These are phyloP conservation scores for Corticium candelabrum DNA, from an alignment of 37 sponge, comb jelly and placozoan genomes.

Conservation along the genomic window DNA sequence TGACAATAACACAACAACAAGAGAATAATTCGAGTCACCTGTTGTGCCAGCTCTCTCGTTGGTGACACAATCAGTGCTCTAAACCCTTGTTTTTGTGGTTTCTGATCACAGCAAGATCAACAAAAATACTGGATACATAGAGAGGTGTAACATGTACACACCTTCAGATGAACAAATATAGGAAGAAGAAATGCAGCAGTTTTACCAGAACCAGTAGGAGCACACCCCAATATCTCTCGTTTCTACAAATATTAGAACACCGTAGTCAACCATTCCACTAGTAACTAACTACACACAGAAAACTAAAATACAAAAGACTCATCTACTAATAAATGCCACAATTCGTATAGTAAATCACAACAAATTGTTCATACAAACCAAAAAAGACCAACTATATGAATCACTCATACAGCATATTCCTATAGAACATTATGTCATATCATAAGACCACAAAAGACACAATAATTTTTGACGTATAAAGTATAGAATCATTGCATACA, in stretches of 20 bases:
- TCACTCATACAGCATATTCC: too few species aligned
- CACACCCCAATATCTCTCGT: conserved; percentile 84
- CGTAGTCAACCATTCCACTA: too few species aligned
- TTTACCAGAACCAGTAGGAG: conserved; percentile 93
- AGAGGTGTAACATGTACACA: conserved; percentile 1
- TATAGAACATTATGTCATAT: too few species aligned
- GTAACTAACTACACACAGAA: too few species aligned
- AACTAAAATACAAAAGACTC: too few species aligned
- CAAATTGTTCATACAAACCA: background rate
- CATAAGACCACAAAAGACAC: background rate
- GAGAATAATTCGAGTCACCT: conserved; percentile 17
- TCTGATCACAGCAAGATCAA: conserved; percentile 22
- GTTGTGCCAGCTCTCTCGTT: conserved; percentile 93
- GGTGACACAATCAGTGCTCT: conserved; percentile 85
- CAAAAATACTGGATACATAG: background rate
- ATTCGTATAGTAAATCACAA: too few species aligned
- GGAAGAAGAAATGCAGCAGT: conserved; percentile 85
- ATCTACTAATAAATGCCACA: too few species aligned
- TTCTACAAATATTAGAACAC: conserved; percentile 38
- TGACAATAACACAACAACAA: background rate
- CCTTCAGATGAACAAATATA: conserved; percentile 71
- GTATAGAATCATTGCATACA: conserved; percentile 21
- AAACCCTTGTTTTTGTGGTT: conserved; percentile 67
- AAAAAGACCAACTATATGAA: background rate
- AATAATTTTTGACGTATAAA: background rate